Conservation (phyloP, 2,113 vertebrate species). For the Platanista minor region DNA sequence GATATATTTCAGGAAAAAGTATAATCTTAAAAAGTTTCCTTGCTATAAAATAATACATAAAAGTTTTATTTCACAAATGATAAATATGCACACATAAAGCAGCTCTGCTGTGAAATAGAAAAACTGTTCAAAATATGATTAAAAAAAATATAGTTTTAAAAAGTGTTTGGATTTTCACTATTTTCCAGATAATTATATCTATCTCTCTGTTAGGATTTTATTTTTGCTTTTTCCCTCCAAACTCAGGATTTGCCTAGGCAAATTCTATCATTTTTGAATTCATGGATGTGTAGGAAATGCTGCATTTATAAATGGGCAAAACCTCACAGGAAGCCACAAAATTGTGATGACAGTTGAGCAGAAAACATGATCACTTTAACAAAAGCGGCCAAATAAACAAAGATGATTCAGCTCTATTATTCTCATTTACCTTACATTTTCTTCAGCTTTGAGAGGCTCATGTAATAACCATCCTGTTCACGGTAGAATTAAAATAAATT, state of each 20-base stretch:
- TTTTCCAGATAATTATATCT: neutral
- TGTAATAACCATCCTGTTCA: neutral
- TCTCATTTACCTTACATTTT: neutral
- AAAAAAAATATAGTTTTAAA: neutral
- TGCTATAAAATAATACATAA: neutral
- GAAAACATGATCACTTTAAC: neutral
- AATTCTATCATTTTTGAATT: neutral
- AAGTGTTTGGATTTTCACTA: constrained; percentile 30
- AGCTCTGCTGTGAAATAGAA: constrained; percentile 35
- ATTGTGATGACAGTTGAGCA: neutral
- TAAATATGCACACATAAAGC: neutral
- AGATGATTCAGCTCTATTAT: neutral
- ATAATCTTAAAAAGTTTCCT: neutral
- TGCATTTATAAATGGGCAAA: constrained; percentile 4
- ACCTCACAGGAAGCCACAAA: neutral
- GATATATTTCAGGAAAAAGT: constrained; percentile 16
- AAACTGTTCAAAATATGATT: neutral
- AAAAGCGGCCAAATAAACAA: neutral
- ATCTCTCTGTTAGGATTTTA: constrained; percentile 7
- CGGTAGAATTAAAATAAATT: neutral
- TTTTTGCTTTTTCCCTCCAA: neutral
- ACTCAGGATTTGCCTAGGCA: neutral
- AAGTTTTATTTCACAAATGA: constrained; percentile 28
- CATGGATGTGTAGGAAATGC: neutral
- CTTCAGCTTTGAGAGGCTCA: neutral